Conservation (phyloP, 2,797 vertebrate genomes). For the Merluccius polli region DNA sequence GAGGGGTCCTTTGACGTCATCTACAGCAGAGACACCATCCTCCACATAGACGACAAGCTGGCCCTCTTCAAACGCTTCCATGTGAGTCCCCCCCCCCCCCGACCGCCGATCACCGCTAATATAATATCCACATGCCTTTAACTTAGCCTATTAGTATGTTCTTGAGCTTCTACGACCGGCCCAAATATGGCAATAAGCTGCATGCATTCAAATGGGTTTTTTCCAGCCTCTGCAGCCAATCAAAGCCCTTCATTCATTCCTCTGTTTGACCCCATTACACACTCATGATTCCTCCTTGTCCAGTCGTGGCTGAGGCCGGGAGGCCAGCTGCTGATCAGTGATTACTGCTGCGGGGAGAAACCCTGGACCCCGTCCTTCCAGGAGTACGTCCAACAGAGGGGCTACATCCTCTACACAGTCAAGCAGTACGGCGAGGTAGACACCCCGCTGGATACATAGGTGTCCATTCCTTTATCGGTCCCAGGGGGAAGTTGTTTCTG, state of each 20-base stretch:
- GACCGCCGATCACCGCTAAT: too few species aligned
- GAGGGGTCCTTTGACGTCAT: constrained; percentile 77
- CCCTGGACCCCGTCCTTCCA: constrained; percentile 77
- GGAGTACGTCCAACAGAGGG: constrained; percentile 76
- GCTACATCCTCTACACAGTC: constrained; percentile 77
- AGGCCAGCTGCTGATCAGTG: constrained; percentile 78
- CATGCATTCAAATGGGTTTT: neutral
- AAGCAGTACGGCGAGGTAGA: constrained; percentile 78
- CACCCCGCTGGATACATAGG: neutral
- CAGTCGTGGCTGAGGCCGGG: constrained; percentile 82
- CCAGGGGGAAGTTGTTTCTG: neutral
- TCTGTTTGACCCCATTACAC: neutral
- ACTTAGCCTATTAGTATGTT: neutral
- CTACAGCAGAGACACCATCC: constrained; percentile 83
- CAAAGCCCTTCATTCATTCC: neutral
- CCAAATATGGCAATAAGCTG: neutral
- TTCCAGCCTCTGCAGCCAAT: neutral
- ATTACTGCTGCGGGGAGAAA: constrained; percentile 82
- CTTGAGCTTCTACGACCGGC: neutral
- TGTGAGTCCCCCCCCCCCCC: constrained; percentile 59
- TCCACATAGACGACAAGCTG: constrained; percentile 79
- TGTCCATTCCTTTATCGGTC: neutral
- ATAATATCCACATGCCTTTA: neutral
- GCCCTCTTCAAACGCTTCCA: constrained; percentile 77
- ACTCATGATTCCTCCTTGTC: constrained; percentile 8